Evolutionary conservation across 2,797 vertebrate genomes (phyloP).

Genomic region (Typhlichthys subterraneus): DNA sequence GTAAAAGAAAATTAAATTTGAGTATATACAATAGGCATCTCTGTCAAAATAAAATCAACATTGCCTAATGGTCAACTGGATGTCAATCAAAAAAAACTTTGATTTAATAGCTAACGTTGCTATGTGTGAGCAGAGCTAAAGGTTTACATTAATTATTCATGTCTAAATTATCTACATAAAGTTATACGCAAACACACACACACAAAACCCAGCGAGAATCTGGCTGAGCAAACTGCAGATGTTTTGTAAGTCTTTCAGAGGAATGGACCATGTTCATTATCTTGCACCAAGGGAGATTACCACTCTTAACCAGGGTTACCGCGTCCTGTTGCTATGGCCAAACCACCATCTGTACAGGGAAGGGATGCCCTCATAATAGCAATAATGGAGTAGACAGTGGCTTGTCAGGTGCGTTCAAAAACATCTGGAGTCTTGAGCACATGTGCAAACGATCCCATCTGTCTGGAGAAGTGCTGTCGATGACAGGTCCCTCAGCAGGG

Average conservation of each 20-base stretch:
- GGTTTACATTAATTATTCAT: too few relatives aligned
- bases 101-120: conserved; percentile 1
- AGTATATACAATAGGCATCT: too few relatives aligned
- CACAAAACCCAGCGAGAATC: too few relatives aligned
- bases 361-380: conserved; percentile 24
- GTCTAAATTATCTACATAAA: too few relatives aligned
- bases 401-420: conserved; percentile 61
- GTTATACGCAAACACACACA: too few relatives aligned
- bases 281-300: too few relatives aligned
- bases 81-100: not conserved
- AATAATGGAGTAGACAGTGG: conserved; percentile 36
- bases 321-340: conserved; percentile 13
- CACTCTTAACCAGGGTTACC: not conserved
- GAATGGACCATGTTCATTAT: too few relatives aligned
- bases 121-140: not conserved
- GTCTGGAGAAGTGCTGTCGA: conserved; percentile 66
- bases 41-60: too few relatives aligned
- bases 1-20: too few relatives aligned
- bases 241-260: too few relatives aligned
- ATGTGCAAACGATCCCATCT: conserved; percentile 41
- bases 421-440: conserved; percentile 70
- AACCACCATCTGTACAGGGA: conserved; percentile 43
- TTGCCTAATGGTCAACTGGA: conserved; percentile 14
- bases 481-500: conserved; percentile 45
- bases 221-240: too few relatives aligned